phyloP scores from a whole-genome alignment of 1,140 invertebrate species.

The Popillia japonica region DNA sequence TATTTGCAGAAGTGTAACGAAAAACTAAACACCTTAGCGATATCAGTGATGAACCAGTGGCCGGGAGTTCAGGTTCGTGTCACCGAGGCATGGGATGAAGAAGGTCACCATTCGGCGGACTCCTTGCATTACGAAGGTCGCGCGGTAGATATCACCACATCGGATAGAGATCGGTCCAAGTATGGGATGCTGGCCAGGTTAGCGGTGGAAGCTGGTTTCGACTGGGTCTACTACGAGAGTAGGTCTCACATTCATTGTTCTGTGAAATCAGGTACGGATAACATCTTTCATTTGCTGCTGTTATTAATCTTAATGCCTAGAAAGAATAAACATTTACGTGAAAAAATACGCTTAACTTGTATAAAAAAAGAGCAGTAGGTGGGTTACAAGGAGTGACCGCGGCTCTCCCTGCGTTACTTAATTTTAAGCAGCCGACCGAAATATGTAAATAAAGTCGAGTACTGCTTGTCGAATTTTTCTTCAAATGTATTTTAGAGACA shows the following conservation, averaged over 20 bases:
- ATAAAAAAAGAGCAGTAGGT: neutral
- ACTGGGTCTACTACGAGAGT: constrained; percentile 98
- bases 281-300: constrained; percentile 18
- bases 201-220: constrained; percentile 97
- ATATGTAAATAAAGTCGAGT: neutral
- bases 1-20: constrained; percentile 90
- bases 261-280: constrained; percentile 91
- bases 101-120: constrained; percentile 78
- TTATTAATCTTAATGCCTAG: constrained; percentile 9
- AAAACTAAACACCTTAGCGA: constrained; percentile 92
- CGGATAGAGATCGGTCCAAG: constrained; percentile 89
- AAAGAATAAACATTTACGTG: constrained; percentile 24
- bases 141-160: constrained; percentile 94
- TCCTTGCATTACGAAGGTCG: constrained; percentile 96
- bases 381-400: neutral
- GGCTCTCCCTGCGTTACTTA: neutral
- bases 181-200: constrained; percentile 94
- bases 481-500: neutral
- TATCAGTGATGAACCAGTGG: constrained; percentile 98
- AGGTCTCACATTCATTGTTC: constrained; percentile 96
- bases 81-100: constrained; percentile 94
- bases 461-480: too few species aligned
- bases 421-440: neutral
- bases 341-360: neutral
- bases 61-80: constrained; percentile 91